A percentile compares a stretch with the other conserved stretches of the same genome.
These are phyloP conservation scores for Planococcus citri DNA, from an alignment of 1,140 invertebrate species.

Conservation along the genomic window DNA sequence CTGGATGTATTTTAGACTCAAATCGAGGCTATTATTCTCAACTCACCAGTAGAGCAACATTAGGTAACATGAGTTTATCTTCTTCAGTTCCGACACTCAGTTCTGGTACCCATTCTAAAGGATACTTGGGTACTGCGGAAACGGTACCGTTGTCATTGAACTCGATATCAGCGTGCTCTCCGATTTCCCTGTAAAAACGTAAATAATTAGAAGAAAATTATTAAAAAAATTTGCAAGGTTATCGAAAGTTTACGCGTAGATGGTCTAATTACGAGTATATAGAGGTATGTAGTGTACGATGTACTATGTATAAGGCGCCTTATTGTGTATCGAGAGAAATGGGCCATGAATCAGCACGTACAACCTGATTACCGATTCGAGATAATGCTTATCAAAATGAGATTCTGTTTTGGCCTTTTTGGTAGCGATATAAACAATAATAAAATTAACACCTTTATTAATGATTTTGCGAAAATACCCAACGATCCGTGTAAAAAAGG, in stretches of 20 bases:
- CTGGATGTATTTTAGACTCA: too few relatives aligned
- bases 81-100: constrained; percentile 56
- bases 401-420: too few relatives aligned
- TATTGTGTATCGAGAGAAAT: background rate
- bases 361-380: too few relatives aligned
- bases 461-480: background rate
- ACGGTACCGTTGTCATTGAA: constrained; percentile 66
- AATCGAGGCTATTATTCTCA: background rate
- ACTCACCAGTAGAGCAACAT: constrained; percentile 80
- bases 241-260: too few relatives aligned
- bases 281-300: too few relatives aligned
- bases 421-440: background rate
- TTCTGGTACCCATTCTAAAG: constrained; percentile 53
- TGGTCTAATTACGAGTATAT: too few relatives aligned
- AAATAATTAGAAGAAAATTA: too few relatives aligned
- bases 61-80: constrained; percentile 64
- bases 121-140: constrained; percentile 50
- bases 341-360: too few relatives aligned
- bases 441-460: background rate
- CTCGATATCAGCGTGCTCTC: constrained; percentile 51
- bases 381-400: too few relatives aligned
- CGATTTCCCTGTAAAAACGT: constrained; percentile 44
- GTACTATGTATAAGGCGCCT: too few relatives aligned
- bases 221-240: background rate
- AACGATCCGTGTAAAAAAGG: background rate